Evolutionary conservation across 2,888 invertebrate genomes (phyloP).

Genomic region (Aelia acuminata): DNA sequence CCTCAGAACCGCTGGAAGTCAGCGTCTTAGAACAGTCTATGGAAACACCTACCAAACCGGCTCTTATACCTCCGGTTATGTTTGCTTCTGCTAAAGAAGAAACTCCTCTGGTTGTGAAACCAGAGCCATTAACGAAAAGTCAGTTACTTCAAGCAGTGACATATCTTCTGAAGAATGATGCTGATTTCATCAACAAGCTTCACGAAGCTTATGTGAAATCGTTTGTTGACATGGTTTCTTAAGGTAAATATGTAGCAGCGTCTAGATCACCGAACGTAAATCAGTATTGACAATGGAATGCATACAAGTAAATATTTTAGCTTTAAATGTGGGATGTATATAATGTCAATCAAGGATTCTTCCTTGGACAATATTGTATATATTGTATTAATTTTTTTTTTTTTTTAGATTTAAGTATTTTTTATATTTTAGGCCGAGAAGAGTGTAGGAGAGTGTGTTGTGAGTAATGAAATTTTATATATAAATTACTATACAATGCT

Average conservation of each 20-base stretch:
- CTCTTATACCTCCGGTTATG: conserved; percentile 89
- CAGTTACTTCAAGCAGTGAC: conserved; percentile 91
- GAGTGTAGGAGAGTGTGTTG: conserved; percentile 53
- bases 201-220: conserved; percentile 94
- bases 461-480: conserved; percentile 51
- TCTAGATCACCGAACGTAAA: conserved; percentile 44
- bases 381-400: conserved; percentile 59
- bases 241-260: conserved; percentile 64
- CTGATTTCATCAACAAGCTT: conserved; percentile 88
- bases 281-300: conserved; percentile 40
- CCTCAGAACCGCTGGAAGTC: conserved; percentile 61
- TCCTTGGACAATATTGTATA: conserved; percentile 57
- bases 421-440: conserved; percentile 43
- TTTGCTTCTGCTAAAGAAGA: conserved; percentile 75
- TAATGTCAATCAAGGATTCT: conserved; percentile 51
- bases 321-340: conserved; percentile 58
- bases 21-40: conserved; percentile 64
- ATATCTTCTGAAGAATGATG: conserved; percentile 88
- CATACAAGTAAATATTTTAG: conserved; percentile 50
- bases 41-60: conserved; percentile 72
- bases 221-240: conserved; percentile 77
- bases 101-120: conserved; percentile 59
- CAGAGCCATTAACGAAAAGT: conserved; percentile 86
- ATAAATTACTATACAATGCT: conserved; percentile 56
- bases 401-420: conserved; percentile 58